Percentiles rank a stretch among this genome's conserved stretches.
Conservation (phyloP, 1,140 invertebrate species). For the Pemphigus obesinymphae region DNA sequence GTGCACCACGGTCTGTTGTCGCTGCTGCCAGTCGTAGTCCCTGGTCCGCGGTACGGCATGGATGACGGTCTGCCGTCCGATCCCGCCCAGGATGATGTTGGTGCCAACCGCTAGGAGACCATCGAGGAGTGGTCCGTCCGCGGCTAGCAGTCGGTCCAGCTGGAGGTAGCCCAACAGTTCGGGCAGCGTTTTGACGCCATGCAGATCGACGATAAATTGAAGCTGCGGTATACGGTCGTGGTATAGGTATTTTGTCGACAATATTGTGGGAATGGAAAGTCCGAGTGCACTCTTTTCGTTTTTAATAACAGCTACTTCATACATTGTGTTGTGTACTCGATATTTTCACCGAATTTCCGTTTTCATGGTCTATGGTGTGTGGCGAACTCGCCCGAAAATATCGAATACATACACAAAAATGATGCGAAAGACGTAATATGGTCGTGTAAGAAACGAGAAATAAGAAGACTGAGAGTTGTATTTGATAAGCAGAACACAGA, state of each 20-base stretch:
- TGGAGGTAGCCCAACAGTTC: conserved; percentile 17
- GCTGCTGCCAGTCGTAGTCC: neutral
- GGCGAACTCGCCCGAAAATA: no score
- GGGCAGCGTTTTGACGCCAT: conserved; percentile 6
- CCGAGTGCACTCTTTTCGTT: no score
- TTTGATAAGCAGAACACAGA: no score
- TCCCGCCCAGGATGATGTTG: neutral
- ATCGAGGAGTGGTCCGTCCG: neutral
- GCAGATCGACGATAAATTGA: conserved; percentile 29
- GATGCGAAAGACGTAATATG: no score
- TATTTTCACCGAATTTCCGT: no score
- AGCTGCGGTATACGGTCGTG: neutral
- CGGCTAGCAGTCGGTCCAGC: neutral
- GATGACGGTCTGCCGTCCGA: neutral
- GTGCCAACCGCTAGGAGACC: neutral
- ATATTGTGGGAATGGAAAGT: no score
- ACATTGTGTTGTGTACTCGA: no score
- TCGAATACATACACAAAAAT: no score
- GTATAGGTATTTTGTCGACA: neutral
- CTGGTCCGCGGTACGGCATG: neutral
- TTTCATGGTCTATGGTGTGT: no score
- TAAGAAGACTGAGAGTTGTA: no score
- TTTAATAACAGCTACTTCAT: no score
- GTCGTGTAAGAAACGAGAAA: no score
- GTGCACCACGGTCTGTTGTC: neutral